phyloP scores from a whole-genome alignment of 2,113 vertebrate species.

The Otolemur garnettii region DNA sequence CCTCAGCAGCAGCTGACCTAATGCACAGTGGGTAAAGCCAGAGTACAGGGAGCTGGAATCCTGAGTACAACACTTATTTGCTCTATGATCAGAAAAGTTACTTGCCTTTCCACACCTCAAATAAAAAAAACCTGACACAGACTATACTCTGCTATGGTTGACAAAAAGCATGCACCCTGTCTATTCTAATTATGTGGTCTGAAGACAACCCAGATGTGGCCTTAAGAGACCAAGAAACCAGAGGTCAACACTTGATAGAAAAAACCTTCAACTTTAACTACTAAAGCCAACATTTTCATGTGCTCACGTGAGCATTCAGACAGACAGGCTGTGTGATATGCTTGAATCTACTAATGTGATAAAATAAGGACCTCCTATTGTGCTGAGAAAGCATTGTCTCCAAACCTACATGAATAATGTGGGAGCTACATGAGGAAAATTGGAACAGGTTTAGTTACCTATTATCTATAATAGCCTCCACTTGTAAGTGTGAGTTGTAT shows the following conservation, averaged over 20 bases:
- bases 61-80: neutral
- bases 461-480: too few relatives aligned
- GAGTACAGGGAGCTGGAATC: neutral
- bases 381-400: neutral
- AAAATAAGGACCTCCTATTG: neutral
- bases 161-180: neutral
- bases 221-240: neutral
- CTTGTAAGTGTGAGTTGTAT: too few relatives aligned
- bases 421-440: neutral
- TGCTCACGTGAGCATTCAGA: conserved; percentile 27
- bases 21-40: neutral
- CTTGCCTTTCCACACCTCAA: neutral
- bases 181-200: neutral
- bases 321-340: neutral
- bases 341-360: neutral
- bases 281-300: neutral
- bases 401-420: neutral
- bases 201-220: neutral
- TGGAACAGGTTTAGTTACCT: too few relatives aligned
- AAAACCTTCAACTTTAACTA: neutral
- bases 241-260: neutral
- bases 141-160: neutral
- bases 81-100: conserved; percentile 6
- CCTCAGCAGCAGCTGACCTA: neutral
- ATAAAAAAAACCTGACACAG: neutral